Conservation (phyloP, 2,797 vertebrate genomes). For the Philypnodon macrostomus region DNA sequence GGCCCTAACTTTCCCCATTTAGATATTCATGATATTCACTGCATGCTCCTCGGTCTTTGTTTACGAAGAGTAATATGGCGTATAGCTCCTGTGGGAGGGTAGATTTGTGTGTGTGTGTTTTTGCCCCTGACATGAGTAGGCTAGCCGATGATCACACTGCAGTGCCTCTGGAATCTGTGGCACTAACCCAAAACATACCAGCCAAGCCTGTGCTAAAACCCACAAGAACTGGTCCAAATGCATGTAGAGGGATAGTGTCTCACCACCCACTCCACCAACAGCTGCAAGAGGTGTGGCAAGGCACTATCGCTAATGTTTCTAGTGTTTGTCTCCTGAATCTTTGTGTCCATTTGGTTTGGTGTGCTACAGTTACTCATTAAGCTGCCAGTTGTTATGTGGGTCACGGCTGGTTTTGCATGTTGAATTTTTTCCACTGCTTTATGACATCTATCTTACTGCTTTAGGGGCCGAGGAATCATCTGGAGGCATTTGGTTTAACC, state of each 20-base stretch:
- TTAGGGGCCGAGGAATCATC: constrained; percentile 16
- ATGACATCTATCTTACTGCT: constrained; percentile 30
- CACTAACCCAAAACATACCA: constrained; percentile 48
- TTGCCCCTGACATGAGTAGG: constrained; percentile 44
- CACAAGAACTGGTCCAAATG: constrained; percentile 23
- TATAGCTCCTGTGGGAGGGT: constrained; percentile 8
- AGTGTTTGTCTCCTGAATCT: not conserved
- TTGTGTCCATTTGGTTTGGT: not conserved
- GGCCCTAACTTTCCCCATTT: too few species aligned
- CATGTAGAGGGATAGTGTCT: constrained; percentile 11
- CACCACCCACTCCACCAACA: constrained; percentile 44
- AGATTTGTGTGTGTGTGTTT: constrained; percentile 5
- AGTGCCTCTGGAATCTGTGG: constrained; percentile 60
- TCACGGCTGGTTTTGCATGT: constrained; percentile 52
- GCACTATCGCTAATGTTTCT: too few species aligned
- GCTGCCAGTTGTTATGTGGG: constrained; percentile 50
- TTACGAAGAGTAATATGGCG: constrained; percentile 22
- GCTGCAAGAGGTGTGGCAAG: constrained; percentile 33
- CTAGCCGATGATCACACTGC: constrained; percentile 28
- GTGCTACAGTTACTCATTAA: constrained; percentile 61
- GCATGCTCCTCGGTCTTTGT: constrained; percentile 26
- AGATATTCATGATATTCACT: too few species aligned
- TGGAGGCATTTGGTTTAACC: constrained; percentile 7
- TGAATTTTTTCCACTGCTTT: constrained; percentile 40
- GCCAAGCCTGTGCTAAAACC: constrained; percentile 34